phyloP scores from a whole-genome alignment of 1,140 invertebrate species.

The Macrostomum lignano region DNA sequence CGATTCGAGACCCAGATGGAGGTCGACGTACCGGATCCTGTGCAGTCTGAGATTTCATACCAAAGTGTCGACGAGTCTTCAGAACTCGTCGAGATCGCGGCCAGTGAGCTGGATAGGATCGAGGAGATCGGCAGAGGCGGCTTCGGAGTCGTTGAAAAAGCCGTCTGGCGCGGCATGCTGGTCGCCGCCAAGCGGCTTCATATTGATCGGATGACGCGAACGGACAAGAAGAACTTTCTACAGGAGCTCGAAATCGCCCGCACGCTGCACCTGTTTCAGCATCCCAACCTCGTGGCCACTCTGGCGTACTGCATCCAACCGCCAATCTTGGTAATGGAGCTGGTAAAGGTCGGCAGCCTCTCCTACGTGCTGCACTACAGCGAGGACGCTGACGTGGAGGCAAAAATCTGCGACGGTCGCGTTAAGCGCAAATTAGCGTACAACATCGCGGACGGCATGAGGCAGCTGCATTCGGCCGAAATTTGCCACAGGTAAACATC shows the following conservation, averaged over 20 bases:
- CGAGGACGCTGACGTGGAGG: conserved; percentile 5
- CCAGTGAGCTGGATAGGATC: no score
- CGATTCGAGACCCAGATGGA: no score
- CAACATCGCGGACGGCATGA: conserved; percentile 1
- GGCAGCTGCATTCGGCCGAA: no score
- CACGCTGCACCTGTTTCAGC: conserved; percentile 2
- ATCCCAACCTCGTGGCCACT: conserved; percentile 6
- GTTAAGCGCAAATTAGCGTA: conserved; percentile 5
- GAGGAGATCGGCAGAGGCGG: no score
- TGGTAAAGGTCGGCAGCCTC: conserved; percentile 5
- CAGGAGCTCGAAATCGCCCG: conserved; percentile 5
- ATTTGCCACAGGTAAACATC: no score
- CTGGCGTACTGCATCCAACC: conserved; percentile 7
- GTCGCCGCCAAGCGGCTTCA: conserved; percentile 4
- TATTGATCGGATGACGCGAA: neutral
- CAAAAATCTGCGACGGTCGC: conserved; percentile 6
- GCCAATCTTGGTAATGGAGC: conserved; percentile 7
- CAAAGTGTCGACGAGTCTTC: no score
- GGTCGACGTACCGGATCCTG: no score
- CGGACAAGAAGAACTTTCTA: conserved; percentile 3
- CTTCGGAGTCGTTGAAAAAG: no score
- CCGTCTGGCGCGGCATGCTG: neutral
- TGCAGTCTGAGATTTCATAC: no score
- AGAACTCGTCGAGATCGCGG: no score
- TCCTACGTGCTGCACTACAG: conserved; percentile 7